Evolutionary conservation across 2,797 vertebrate genomes (phyloP), one percentile per base, ranked within the genome.

Genomic region (Manis crassicaudata): DNA sequence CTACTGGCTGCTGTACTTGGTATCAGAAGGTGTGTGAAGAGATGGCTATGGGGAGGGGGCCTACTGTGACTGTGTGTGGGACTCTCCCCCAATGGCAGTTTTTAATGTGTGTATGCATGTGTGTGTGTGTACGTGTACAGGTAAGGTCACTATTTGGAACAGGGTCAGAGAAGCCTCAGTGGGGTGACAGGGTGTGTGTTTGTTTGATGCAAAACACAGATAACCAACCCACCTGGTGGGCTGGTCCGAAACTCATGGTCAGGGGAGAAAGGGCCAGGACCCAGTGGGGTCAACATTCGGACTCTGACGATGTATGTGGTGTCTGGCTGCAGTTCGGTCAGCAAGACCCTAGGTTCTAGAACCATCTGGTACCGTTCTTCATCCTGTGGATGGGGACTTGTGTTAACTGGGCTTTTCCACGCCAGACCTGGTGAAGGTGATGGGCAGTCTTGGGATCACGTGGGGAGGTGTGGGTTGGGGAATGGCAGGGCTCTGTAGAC

Each of bases 171-270:
- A 70, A 25, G 20, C 20, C 35, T 86, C 54, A 7, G 2, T n/a
- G 58, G 46, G 60, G 35, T 0, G 13, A 65, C 29, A 63, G 20
- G 20, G 16, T 25, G 25, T 0, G 0, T 80, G 43, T 50, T 40
- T 60, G 13, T 73, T 11, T 56, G 46, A 32, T 23, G 29, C 54
- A 73, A 14, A 29, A 14, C 62, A 72, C 5, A 58, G 52, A 52
- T 20, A 73, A 68, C 60, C 95, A 96, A 98, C 98, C 97, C 94
- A 99, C 98, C 98, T 98, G 98, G 98, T 0, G 98, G 98, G 90
- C 97, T 98, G 17, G 98, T 99, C 85, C 98, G 98, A 70, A 99
- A 99, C 62, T 99, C 98, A 50, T 99, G 98, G 89, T 98, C 98
- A 0, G 98, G 98, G 6, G 98, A 99, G 92, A 98, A 99, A 10